Percentiles rank a stretch among this genome's conserved stretches.
phyloP scores from a whole-genome alignment of 2,113 vertebrate species.

The Rostratula benghalensis region DNA sequence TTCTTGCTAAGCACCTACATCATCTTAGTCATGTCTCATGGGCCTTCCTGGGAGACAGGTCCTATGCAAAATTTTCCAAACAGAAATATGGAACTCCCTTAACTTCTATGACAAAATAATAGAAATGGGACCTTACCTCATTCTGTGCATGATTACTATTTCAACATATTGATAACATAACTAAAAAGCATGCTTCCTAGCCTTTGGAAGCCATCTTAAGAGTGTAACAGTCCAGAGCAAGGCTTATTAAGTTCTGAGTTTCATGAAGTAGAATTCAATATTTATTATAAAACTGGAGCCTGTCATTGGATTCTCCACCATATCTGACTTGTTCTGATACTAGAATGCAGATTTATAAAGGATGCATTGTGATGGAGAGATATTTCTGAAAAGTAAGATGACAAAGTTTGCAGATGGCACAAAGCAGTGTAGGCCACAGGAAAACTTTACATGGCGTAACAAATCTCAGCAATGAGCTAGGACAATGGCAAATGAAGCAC shows the following conservation, averaged over 20 bases:
- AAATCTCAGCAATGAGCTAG: neutral
- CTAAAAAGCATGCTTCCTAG: neutral
- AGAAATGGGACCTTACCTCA: neutral
- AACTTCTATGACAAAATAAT: neutral
- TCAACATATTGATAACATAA: neutral
- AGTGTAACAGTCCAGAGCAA: neutral
- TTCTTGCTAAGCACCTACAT: neutral
- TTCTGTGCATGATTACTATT: neutral
- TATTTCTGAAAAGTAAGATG: neutral
- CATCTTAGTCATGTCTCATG: neutral
- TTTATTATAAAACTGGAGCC: neutral
- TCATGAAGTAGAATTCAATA: neutral
- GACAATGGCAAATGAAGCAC: neutral
- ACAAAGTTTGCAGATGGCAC: neutral
- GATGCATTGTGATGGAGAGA: neutral
- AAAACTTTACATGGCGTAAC: neutral
- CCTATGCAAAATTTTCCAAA: neutral
- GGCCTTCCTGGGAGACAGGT: neutral
- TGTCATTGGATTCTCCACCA: neutral
- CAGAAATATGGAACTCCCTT: neutral
- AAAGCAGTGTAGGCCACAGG: neutral
- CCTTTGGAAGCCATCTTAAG: neutral
- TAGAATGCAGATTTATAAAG: neutral
- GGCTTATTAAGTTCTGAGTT: neutral
- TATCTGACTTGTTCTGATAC: neutral